These are phyloP conservation scores for Centruroides sculpturatus DNA, from an alignment of 1,140 invertebrate genomes.

Conservation along the genomic window DNA sequence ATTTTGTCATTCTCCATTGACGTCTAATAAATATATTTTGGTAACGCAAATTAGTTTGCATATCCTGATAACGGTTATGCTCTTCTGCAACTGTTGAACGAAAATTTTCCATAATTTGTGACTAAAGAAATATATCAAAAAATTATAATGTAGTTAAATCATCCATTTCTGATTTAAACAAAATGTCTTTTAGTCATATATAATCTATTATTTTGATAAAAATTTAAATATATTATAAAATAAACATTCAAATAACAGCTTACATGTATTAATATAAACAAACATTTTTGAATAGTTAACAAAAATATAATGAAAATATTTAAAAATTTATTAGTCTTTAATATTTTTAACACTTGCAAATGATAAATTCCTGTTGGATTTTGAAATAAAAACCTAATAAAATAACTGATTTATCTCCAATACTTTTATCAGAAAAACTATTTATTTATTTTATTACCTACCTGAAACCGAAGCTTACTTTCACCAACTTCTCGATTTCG, in stretches of 20 bases:
- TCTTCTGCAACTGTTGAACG: conserved; percentile 36
- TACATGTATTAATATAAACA: too few species aligned
- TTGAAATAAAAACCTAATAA: neutral
- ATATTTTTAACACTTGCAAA: too few species aligned
- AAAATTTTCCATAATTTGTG: conserved; percentile 38
- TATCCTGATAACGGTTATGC: conserved; percentile 34
- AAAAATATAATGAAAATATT: too few species aligned
- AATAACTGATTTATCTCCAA: neutral
- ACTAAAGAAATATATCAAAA: conserved; percentile 24
- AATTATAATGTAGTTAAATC: too few species aligned
- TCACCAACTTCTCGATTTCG: conserved; percentile 40
- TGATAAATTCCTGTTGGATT: too few species aligned
- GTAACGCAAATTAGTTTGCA: conserved; percentile 33
- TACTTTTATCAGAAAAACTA: neutral
- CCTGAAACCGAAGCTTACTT: conserved; percentile 43
- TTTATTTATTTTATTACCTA: conserved; percentile 18
- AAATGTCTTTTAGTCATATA: too few species aligned
- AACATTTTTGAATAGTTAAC: too few species aligned
- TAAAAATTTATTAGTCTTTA: too few species aligned
- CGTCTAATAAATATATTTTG: conserved; percentile 35
- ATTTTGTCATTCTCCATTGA: conserved; percentile 39
- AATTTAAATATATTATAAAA: too few species aligned
- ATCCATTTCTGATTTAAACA: too few species aligned
- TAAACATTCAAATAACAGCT: too few species aligned
- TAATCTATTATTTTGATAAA: too few species aligned